Evolutionary conservation across 2,888 invertebrate species (phyloP), one percentile per base, ranked within the genome.

Genomic region (Mesorhabditis spiculigera): DNA sequence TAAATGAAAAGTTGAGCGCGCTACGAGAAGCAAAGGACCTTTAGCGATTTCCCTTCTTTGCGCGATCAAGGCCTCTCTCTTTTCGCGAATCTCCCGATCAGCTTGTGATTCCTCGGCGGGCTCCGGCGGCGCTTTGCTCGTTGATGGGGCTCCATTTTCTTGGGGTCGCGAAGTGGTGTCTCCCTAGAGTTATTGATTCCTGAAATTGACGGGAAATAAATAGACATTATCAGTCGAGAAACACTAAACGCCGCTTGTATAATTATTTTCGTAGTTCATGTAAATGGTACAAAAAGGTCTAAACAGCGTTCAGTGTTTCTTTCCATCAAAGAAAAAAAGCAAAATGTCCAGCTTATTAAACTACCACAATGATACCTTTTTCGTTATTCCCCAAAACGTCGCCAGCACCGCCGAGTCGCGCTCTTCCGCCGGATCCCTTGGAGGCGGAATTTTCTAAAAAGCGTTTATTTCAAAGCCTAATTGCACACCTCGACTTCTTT

Each of bases 21-120:
- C 62, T 61, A 4, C 44, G 13, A 43, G 13, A 42, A 6, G 72
- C 74, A 10, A 50, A 1, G n/a, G n/a, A 50, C 58, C 58, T 50
- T 50, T 50, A 50, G 58, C 58, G 8, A 10, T 10, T 1, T 50
- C n/a, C n/a, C 8, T 50, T 50, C 58, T 10, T 50, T 50, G 10
- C 58, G 10, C 58, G 10, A 50, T 13, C 8, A 50, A n/a, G 10
- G 58, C 58, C n/a, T 50, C 58, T 50, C 58, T 10, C 10, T n/a
- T 10, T n/a, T 50, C 58, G n/a, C 58, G 58, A 50, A 50, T 50
- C n/a, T 50, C 58, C n/a, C 58, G 58, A 50, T 50, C 58, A n/a
- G n/a, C n/a, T n/a, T 50, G 10, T n/a, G 58, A 50, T 50, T 50
- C 58, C n/a, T 50, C 58, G 8, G 8, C 58, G 10, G n/a, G 28